These are phyloP conservation scores for Brachypteracias leptosomus DNA, from an alignment of 2,113 vertebrate genomes.

Conservation along the genomic window DNA sequence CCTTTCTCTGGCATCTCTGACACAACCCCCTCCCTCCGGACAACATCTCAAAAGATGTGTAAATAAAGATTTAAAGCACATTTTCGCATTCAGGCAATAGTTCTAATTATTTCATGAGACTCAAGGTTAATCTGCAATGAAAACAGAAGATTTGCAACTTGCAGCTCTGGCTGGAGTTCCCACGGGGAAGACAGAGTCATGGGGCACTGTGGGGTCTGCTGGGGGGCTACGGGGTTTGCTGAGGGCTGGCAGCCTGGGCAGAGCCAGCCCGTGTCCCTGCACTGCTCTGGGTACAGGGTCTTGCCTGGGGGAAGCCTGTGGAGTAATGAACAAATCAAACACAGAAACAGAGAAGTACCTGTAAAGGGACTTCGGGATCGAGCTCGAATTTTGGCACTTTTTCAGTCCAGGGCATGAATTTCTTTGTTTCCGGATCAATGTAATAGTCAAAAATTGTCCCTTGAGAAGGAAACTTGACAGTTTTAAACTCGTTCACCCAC, in stretches of 20 bases:
- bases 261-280: too few species aligned
- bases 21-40: too few species aligned
- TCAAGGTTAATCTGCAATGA: not conserved
- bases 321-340: not conserved
- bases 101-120: not conserved
- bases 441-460: slow-evolving; percentile 82
- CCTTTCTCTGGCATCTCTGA: not conserved
- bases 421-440: slow-evolving; percentile 67
- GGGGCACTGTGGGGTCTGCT: too few species aligned
- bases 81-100: not conserved
- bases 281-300: rapidly evolving
- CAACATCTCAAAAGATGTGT: not conserved
- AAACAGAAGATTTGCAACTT: not conserved
- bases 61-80: not conserved
- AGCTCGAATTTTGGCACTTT: slow-evolving; percentile 73
- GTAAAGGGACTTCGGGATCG: slow-evolving; percentile 70
- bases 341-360: slow-evolving; percentile 37
- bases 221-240: rapidly evolving
- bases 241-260: not conserved
- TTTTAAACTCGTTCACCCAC: slow-evolving; percentile 79
- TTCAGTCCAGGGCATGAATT: slow-evolving; percentile 75
- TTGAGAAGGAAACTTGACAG: slow-evolving; percentile 77
- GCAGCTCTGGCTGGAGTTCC: not conserved
- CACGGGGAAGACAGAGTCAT: not conserved
- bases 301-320: not conserved